phyloP scores from a whole-genome alignment of 1,140 invertebrate genomes.

The Scaptodrosophila lebanonensis region DNA sequence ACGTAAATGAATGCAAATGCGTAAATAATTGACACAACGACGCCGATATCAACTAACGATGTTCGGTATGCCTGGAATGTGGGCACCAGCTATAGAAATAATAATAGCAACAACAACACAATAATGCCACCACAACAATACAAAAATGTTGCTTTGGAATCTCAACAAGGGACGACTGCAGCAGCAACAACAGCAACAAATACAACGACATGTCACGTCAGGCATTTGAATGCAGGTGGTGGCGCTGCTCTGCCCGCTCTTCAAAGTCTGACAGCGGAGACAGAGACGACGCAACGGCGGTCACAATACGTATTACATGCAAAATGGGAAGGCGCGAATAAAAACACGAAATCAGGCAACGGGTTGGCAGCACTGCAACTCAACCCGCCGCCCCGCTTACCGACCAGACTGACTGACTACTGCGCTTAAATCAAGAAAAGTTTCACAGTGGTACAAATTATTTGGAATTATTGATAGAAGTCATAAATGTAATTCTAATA shows the following conservation, averaged over 20 bases:
- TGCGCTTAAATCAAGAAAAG: too few relatives aligned
- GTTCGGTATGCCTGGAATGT: constrained; percentile 32
- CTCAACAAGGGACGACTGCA: too few relatives aligned
- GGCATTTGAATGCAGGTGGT: too few relatives aligned
- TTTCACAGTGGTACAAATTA: too few relatives aligned
- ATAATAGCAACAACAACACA: constrained; percentile 4
- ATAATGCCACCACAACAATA: not conserved
- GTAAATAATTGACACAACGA: constrained; percentile 48
- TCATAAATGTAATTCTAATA: too few relatives aligned
- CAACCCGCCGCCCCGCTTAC: not conserved
- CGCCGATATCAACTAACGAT: constrained; percentile 17
- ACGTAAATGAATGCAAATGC: constrained; percentile 47
- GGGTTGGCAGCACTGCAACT: not conserved
- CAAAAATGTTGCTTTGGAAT: too few relatives aligned
- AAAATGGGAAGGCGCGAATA: constrained; percentile 33
- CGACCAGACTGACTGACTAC: too few relatives aligned
- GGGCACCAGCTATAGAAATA: constrained; percentile 8
- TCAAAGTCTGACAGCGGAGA: constrained; percentile 7
- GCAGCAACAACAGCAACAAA: too few relatives aligned
- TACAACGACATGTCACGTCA: too few relatives aligned
- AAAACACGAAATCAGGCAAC: constrained; percentile 13
- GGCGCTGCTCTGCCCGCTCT: not conserved
- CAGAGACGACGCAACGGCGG: constrained; percentile 3
- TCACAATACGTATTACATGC: constrained; percentile 24
- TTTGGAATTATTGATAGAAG: too few relatives aligned